Conservation (phyloP, 2,888 invertebrate genomes). For the Tolmerus cingulatus region DNA sequence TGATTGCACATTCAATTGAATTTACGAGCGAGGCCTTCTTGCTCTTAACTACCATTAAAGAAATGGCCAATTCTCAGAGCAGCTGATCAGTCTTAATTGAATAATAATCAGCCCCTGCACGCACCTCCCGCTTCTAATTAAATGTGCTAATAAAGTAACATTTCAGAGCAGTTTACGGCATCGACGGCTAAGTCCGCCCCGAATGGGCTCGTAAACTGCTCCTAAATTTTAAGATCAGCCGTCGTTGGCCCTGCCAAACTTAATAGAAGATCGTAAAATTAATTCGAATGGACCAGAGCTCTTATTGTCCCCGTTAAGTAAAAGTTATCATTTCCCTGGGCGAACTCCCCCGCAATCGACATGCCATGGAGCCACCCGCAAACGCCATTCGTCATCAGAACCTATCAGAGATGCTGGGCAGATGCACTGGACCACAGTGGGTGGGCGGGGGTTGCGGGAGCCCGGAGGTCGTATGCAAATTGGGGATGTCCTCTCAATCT, state of each 20-base stretch:
- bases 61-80: neutral
- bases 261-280: constrained; percentile 16
- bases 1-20: neutral
- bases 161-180: neutral
- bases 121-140: neutral
- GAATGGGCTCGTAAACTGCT: neutral
- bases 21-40: neutral
- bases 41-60: neutral
- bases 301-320: neutral
- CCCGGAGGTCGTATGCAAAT: neutral
- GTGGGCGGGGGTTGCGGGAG: too few species aligned
- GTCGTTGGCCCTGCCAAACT: neutral
- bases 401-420: neutral
- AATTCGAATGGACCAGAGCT: neutral
- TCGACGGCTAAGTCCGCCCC: neutral
- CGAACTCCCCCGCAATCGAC: neutral
- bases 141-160: neutral
- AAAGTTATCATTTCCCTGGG: neutral
- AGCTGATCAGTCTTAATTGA: neutral
- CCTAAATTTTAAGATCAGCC: neutral
- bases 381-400: neutral
- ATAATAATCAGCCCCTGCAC: neutral
- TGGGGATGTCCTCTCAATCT: neutral
- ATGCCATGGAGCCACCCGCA: neutral
- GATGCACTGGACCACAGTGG: neutral